A percentile compares a stretch with the other conserved stretches of the same genome.
Evolutionary conservation across 2,888 invertebrate species (phyloP).

Genomic region (Nomada flava): DNA sequence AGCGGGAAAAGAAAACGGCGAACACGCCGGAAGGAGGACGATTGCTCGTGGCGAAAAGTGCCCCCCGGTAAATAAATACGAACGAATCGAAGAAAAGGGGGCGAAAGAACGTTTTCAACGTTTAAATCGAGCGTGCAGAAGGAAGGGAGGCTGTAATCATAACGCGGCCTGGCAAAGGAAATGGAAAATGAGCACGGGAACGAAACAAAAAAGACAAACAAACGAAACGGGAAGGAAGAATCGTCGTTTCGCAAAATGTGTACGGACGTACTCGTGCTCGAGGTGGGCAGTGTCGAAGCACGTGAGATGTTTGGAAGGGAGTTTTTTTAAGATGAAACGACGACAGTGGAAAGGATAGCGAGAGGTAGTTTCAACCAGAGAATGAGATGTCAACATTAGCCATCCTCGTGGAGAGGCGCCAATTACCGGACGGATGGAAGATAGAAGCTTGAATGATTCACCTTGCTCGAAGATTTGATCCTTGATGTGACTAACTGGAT

Average conservation of each 20-base stretch:
- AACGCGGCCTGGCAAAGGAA: constrained; percentile 7
- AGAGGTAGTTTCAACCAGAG: constrained; percentile 38
- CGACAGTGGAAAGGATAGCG: constrained; percentile 4
- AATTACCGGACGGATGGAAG: constrained; percentile 39
- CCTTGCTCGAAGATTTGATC: background rate
- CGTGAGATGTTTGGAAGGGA: constrained; percentile 6
- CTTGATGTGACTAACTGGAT: too few species aligned
- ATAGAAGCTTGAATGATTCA: constrained; percentile 39
- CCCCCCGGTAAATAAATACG: constrained; percentile 18
- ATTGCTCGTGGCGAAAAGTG: constrained; percentile 2
- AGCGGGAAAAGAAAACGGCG: background rate
- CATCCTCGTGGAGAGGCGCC: constrained; percentile 32
- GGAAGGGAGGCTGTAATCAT: constrained; percentile 29
- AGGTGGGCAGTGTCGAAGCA: constrained; percentile 10
- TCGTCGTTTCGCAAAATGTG: constrained; percentile 37
- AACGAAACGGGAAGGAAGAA: background rate
- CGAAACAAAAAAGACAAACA: background rate
- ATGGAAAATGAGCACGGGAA: background rate
- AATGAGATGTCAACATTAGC: constrained; percentile 66
- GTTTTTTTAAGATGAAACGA: constrained; percentile 37
- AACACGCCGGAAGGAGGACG: constrained; percentile 7
- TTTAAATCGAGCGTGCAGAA: background rate
- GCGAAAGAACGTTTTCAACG: too few species aligned
- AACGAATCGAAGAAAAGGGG: constrained; percentile 7
- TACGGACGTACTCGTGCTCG: constrained; percentile 39